These are phyloP conservation scores for Arctocebus calabarensis DNA, from an alignment of 2,797 vertebrate genomes.

Conservation along the genomic window DNA sequence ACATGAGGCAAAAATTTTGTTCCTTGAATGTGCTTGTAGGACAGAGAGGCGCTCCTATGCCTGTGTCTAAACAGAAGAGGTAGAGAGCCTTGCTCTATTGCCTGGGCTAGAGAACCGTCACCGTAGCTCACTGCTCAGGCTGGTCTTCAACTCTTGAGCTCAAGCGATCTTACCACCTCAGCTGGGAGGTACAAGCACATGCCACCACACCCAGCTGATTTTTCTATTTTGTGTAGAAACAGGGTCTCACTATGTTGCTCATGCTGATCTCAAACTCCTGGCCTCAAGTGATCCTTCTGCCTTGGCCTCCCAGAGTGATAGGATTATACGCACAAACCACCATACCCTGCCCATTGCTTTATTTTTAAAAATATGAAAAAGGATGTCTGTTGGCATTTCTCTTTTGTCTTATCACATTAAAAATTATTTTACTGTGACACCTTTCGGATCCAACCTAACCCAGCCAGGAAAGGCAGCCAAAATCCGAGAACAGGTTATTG, in stretches of 20 bases:
- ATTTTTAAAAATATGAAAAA: not conserved
- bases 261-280: not conserved
- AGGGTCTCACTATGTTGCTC: not conserved
- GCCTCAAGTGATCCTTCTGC: not conserved
- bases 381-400: not conserved
- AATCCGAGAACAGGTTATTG: not conserved
- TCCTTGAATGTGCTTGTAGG: not conserved
- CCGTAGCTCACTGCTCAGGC: not conserved
- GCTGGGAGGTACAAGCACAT: not conserved
- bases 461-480: slow-evolving; percentile 6
- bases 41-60: not conserved
- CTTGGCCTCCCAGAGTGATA: not conserved
- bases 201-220: not conserved
- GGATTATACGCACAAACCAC: not conserved
- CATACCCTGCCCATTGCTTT: not conserved
- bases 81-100: not conserved
- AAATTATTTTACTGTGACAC: not conserved
- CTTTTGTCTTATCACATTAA: slow-evolving; percentile 28
- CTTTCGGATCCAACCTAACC: slow-evolving; percentile 6
- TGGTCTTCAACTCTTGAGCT: not conserved
- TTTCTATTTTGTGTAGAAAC: not conserved
- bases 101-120: not conserved
- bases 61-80: not conserved
- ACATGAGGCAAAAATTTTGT: not conserved
- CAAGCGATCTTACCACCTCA: not conserved